Base-by-base conservation (phyloP, 1,140 invertebrate genomes). In the Drosophila rhopaloa region DNA sequence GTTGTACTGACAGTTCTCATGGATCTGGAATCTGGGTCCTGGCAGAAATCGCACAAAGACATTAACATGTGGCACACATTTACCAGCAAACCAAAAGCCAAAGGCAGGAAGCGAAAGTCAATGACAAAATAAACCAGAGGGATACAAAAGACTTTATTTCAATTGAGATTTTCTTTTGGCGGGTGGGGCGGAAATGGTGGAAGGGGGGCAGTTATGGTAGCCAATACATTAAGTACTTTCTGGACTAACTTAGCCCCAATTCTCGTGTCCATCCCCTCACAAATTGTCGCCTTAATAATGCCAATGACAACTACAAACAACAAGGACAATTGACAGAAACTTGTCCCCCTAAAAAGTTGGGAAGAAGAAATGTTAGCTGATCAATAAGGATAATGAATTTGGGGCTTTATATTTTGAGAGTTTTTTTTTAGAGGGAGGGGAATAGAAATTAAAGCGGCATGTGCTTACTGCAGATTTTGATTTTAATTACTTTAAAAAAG, bases 1-100 rank as follows among this genome's bases (percentile, higher is more conserved):
- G 56, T 78, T 77, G 11, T 51, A 68, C 62, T 76, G 73, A 59
- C 73, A 76, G 46, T 29, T 40, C 16, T 13, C 3, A 44, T 44
- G 43, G 50, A 46, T 35, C 24, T 7, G 19, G 19, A 4, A 24
- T 24, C 24, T 4, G 24, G 16, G 44, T 56, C 19, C 72, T 53
- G 47, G 14, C 59, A 56, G 73, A 54, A 76, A 14, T 43, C 63
- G 60, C 60, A 76, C 62, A 77, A 76, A 61, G 48, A 77, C 74
- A 78, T 77, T 77, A 76, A 77, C 74, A 77, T 76, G 72, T 76
- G 73, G 72, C 72, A 76, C 73, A 76, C 73, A 76, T 76, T 76
- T 67, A 32, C 14, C 54, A 67, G 24, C 59, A 61, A 76, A 54
- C 73, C 67, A 61, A 76, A 61, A 72, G 73, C 73, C 54, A 14